A percentile compares a stretch with the other conserved stretches of the same genome.
Evolutionary conservation across 2,888 invertebrate genomes (phyloP).

Genomic region (Tenthredo scrophulariae): DNA sequence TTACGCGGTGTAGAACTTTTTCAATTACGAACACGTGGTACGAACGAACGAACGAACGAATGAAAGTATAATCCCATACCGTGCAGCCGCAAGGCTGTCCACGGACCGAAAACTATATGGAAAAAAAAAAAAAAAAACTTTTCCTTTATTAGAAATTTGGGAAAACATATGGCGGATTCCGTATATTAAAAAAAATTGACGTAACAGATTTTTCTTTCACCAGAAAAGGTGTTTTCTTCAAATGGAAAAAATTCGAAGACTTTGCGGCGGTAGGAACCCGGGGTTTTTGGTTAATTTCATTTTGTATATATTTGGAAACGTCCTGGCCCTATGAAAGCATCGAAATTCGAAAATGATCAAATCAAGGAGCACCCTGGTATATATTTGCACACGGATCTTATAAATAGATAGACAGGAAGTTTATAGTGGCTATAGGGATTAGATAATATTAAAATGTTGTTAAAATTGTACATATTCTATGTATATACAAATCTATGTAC

Average conservation of each 20-base stretch:
- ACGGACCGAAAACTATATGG: background rate
- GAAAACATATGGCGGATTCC: background rate
- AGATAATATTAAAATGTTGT: too few relatives aligned
- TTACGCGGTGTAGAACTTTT: background rate
- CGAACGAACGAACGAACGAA: background rate
- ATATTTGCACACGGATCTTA: background rate
- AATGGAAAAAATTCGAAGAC: too few relatives aligned
- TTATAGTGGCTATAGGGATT: background rate
- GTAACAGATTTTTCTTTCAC: background rate
- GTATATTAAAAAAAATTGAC: background rate
- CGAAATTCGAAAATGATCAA: too few relatives aligned
- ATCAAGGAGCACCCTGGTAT: too few relatives aligned
- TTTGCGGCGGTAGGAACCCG: too few relatives aligned
- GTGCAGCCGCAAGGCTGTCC: background rate
- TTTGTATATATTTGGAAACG: too few relatives aligned
- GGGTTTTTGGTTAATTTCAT: too few relatives aligned
- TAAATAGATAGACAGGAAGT: background rate
- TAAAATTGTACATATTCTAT: too few relatives aligned
- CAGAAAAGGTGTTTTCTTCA: too few relatives aligned
- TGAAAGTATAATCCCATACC: background rate
- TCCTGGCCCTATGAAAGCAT: too few relatives aligned
- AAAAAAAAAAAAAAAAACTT: background rate
- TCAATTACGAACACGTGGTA: slow-evolving; percentile 24
- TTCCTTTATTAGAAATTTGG: background rate
- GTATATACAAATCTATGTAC: too few relatives aligned